Percentiles rank a stretch among this genome's conserved stretches.
These are phyloP conservation scores for Drosophila melanosoma DNA, from an alignment of 2,888 invertebrate genomes.

Conservation along the genomic window DNA sequence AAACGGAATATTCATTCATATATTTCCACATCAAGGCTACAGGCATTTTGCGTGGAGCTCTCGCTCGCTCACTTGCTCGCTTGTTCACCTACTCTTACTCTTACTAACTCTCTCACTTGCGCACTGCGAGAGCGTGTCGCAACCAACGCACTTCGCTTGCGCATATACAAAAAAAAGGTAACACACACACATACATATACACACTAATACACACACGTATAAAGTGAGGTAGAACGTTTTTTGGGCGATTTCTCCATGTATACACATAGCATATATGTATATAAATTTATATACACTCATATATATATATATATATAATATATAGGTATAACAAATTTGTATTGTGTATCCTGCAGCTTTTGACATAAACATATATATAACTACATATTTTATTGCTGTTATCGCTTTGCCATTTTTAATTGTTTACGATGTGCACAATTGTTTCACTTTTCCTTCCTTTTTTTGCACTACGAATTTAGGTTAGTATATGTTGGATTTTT, in stretches of 20 bases:
- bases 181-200: constrained; percentile 41
- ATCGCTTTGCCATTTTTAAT: constrained; percentile 28
- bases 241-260: constrained; percentile 81
- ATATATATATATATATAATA: constrained; percentile 36
- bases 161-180: constrained; percentile 65
- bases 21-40: constrained; percentile 68
- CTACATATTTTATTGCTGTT: constrained; percentile 50
- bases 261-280: constrained; percentile 48
- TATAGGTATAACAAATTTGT: constrained; percentile 30
- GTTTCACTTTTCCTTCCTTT: constrained; percentile 15
- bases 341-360: constrained; percentile 49
- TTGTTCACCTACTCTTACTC: constrained; percentile 36
- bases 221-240: constrained; percentile 70
- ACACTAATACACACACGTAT: constrained; percentile 35
- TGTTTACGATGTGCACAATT: constrained; percentile 38
- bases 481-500: constrained; percentile 52
- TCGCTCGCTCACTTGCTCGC: constrained; percentile 16
- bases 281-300: constrained; percentile 25
- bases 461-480: constrained; percentile 49
- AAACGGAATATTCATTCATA: constrained; percentile 70
- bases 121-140: constrained; percentile 47
- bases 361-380: constrained; percentile 42
- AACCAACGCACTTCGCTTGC: constrained; percentile 56
- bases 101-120: constrained; percentile 40
- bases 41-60: constrained; percentile 43